Conservation (phyloP, 1,140 invertebrate species). For the Trinorchestia longiramus region DNA sequence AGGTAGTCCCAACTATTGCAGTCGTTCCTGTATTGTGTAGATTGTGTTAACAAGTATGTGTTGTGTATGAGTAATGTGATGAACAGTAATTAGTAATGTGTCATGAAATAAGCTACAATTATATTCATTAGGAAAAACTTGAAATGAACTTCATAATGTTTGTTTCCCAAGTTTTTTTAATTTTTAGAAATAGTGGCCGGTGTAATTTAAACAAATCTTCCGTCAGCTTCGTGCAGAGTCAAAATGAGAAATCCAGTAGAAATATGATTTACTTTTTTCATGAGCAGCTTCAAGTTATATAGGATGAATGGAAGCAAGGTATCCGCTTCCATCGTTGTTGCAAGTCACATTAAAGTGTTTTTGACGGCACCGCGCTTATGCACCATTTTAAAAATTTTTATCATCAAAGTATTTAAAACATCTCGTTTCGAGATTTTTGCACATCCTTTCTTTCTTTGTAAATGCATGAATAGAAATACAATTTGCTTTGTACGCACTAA, state of each 20-base stretch:
- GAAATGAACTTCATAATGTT: background rate
- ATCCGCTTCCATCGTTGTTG: too few relatives aligned
- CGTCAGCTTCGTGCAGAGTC: too few relatives aligned
- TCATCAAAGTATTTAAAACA: background rate
- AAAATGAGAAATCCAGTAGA: too few relatives aligned
- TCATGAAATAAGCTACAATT: background rate
- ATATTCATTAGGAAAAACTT: background rate
- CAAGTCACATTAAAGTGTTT: too few relatives aligned
- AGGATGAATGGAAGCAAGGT: too few relatives aligned
- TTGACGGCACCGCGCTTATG: too few relatives aligned
- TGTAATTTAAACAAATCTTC: too few relatives aligned
- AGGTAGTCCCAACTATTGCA: background rate
- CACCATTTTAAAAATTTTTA: too few relatives aligned
- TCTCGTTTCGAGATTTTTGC: background rate
- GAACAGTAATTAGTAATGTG: background rate
- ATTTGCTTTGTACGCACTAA: background rate
- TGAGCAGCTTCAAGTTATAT: too few relatives aligned
- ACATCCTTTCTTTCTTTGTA: background rate
- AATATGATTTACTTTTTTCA: too few relatives aligned
- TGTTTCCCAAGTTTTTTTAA: background rate
- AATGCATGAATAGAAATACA: background rate
- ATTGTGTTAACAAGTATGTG: background rate
- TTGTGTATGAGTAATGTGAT: too few relatives aligned
- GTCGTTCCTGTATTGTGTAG: background rate
- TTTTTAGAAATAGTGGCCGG: too few relatives aligned